Base-by-base conservation (phyloP, 2,888 invertebrate species). In the Acrobasis suavella region DNA sequence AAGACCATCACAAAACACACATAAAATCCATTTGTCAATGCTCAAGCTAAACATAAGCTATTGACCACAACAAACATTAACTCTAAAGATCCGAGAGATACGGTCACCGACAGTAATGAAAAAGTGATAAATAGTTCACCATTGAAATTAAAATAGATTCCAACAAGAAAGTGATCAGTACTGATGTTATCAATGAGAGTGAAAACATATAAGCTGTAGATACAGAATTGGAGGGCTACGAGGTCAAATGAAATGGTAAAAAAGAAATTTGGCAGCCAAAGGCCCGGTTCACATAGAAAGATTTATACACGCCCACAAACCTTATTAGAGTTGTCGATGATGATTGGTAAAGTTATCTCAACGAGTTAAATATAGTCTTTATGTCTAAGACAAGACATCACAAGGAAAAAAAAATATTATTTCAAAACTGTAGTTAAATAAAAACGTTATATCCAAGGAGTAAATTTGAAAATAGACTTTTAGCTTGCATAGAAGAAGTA, bases 41-140 rank as follows among this genome's bases (percentile, higher is more conserved):
- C 67, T 70, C 67, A 64, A 68, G 62, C 65, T 67, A 67, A 67
- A 55, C 60, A 62, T 62, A 60, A 67, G 65, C 67, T 69, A 74
- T 75, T 73, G 73, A 77, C 69, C 60, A 69, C 68, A 69, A 65
- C 68, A 72, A 73, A 74, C 73, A 77, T 77, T 73, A 71, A 69
- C 71, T 72, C 74, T 72, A 65, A 67, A 67, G 67, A 73, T 72
- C 69, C 63, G 67, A 67, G 68, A 70, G 67, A 72, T 70, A 75
- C 72, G 63, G 70, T 58, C 65, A 65, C 59, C 67, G 62, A 68
- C 66, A 64, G 66, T 64, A 65, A 64, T 62, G 56, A 63, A 56
- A 39, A 15, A 59, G 62, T 69, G 69, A 71, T 74, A 67, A 74
- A 73, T 73, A 62, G 63, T 67, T 62, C 14, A 62, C 10, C 37